phyloP scores from a whole-genome alignment of 1,140 invertebrate genomes.

The Helicorthomorpha holstii region DNA sequence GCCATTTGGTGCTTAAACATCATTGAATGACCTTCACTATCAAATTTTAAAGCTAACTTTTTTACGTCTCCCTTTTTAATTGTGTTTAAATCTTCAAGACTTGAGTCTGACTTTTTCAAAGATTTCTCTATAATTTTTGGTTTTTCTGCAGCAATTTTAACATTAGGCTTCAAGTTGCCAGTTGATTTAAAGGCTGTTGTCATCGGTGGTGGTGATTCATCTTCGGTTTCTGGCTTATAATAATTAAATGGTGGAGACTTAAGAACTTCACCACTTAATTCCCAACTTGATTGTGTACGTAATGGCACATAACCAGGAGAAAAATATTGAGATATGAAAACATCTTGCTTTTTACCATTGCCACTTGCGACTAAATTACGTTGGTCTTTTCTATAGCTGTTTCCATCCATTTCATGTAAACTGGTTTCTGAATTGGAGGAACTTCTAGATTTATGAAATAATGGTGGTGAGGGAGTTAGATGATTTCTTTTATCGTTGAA shows the following conservation, averaged over 20 bases:
- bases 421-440: background rate
- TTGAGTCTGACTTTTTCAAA: background rate
- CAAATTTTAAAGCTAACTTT: slow-evolving; percentile 51
- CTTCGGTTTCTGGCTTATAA: background rate
- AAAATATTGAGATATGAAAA: background rate
- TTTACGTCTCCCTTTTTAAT: slow-evolving; percentile 54
- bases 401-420: background rate
- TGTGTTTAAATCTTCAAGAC: slow-evolving; percentile 41
- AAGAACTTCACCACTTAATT: background rate
- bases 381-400: background rate
- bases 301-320: background rate
- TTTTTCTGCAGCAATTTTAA: background rate
- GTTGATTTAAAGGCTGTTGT: background rate
- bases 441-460: background rate
- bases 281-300: background rate
- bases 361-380: background rate
- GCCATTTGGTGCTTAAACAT: background rate
- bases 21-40: slow-evolving; percentile 25
- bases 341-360: background rate
- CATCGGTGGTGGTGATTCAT: background rate
- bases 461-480: too few species aligned
- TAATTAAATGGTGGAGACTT: background rate
- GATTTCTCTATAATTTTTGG: background rate
- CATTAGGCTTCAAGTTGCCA: background rate
- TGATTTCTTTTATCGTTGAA: too few species aligned